phyloP scores from a whole-genome alignment of 2,797 vertebrate species.

The Melanotaenia nigrans region DNA sequence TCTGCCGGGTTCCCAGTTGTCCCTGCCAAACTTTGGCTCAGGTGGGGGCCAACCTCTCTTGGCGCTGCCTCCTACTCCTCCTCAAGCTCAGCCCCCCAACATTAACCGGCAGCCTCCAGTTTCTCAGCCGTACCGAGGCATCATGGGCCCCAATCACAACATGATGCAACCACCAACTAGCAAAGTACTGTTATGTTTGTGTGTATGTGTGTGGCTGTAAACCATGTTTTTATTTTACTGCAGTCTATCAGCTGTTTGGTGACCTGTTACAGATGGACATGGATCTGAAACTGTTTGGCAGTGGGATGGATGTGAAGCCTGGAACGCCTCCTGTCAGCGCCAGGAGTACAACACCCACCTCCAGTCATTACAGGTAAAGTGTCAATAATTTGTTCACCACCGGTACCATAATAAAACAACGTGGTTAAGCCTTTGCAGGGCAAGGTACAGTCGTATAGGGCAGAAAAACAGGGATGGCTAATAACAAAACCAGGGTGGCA shows the following conservation, averaged over 20 bases:
- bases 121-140: conserved; percentile 90
- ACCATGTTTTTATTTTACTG: not conserved
- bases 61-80: conserved; percentile 91
- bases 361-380: conserved; percentile 91
- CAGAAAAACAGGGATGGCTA: not conserved
- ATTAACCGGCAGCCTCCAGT: conserved; percentile 90
- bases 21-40: conserved; percentile 93
- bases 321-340: conserved; percentile 92
- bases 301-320: conserved; percentile 96
- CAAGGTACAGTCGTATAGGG: not conserved
- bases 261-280: conserved; percentile 90
- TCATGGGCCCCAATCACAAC: conserved; percentile 92
- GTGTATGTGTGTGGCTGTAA: not conserved
- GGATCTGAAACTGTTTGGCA: conserved; percentile 95
- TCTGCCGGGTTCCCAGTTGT: conserved; percentile 92
- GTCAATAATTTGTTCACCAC: not conserved
- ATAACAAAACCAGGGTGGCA: not conserved
- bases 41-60: conserved; percentile 93
- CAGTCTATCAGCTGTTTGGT: not conserved
- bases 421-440: not conserved
- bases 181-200: conserved; percentile 82
- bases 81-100: conserved; percentile 90
- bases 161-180: conserved; percentile 92
- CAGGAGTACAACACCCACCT: conserved; percentile 95
- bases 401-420: not conserved